Percentiles rank a stretch among this genome's conserved stretches.
These are phyloP conservation scores for Xestia sexstrigata DNA, from an alignment of 2,888 invertebrate species.

Conservation along the genomic window DNA sequence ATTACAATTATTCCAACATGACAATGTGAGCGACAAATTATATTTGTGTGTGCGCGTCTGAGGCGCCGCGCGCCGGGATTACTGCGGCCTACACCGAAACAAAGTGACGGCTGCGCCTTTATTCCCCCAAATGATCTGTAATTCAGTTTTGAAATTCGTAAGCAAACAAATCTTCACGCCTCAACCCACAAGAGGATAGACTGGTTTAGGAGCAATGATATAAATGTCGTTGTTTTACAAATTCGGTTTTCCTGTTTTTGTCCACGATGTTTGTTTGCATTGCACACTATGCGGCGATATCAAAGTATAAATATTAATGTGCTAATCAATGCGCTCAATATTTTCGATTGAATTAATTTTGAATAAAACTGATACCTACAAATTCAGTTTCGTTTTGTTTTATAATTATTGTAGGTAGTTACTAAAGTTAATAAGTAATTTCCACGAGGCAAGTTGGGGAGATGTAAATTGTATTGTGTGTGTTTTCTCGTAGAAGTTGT, in stretches of 20 bases:
- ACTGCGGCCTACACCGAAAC: conserved; percentile 60
- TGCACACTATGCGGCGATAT: conserved; percentile 15
- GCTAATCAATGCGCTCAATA: conserved; percentile 22
- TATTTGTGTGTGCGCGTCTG: conserved; percentile 68
- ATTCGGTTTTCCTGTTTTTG: conserved; percentile 36
- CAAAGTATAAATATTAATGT: conserved; percentile 31
- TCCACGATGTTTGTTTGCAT: not conserved
- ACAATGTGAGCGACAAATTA: conserved; percentile 78
- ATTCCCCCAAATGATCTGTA: conserved; percentile 70
- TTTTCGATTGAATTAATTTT: not conserved
- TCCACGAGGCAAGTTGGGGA: conserved; percentile 21
- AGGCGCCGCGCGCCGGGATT: conserved; percentile 66
- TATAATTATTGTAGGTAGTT: not conserved
- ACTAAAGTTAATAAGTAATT: conserved; percentile 22
- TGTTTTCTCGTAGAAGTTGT: conserved; percentile 55
- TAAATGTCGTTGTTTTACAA: conserved; percentile 40
- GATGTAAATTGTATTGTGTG: conserved; percentile 48
- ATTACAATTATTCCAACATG: conserved; percentile 73
- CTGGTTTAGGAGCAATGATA: conserved; percentile 41
- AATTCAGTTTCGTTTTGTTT: conserved; percentile 6
- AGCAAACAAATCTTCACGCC: conserved; percentile 64
- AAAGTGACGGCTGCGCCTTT: conserved; percentile 73
- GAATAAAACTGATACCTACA: not conserved
- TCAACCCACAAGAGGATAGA: conserved; percentile 46
- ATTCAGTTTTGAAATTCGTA: conserved; percentile 72